Conservation (phyloP, 2,888 invertebrate species). For the Cantharis rustica region DNA sequence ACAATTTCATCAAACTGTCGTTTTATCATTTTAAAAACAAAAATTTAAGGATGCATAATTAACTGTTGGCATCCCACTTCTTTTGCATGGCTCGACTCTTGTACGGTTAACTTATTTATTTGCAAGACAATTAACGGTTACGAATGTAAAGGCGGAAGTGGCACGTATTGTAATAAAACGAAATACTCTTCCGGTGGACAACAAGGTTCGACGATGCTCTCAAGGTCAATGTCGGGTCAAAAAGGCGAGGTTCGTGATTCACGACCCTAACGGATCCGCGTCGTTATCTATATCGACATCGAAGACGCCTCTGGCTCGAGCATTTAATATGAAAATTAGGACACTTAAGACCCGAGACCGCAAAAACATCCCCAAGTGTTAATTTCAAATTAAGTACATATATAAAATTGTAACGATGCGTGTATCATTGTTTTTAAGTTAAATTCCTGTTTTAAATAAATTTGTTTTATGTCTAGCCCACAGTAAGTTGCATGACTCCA, state of each 20-base stretch:
- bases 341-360: neutral
- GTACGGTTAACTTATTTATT: neutral
- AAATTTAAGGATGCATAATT: neutral
- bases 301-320: neutral
- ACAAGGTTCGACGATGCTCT: neutral
- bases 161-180: neutral
- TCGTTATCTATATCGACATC: constrained; percentile 6
- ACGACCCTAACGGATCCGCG: constrained; percentile 25
- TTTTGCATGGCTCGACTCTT: neutral
- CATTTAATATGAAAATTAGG: neutral
- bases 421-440: no score
- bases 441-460: no score
- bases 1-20: neutral
- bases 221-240: constrained; percentile 23
- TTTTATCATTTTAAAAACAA: neutral
- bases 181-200: neutral
- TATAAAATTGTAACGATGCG: no score
- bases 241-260: constrained; percentile 30
- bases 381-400: no score
- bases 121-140: neutral
- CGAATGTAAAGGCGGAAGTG: neutral
- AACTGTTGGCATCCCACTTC: neutral
- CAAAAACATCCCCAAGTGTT: no score
- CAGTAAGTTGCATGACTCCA: no score
- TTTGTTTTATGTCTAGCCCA: no score